A percentile compares a stretch with the other conserved stretches of the same genome.
These are phyloP conservation scores for Acanthopagrus latus DNA, from an alignment of 2,797 vertebrate genomes.

Conservation along the genomic window DNA sequence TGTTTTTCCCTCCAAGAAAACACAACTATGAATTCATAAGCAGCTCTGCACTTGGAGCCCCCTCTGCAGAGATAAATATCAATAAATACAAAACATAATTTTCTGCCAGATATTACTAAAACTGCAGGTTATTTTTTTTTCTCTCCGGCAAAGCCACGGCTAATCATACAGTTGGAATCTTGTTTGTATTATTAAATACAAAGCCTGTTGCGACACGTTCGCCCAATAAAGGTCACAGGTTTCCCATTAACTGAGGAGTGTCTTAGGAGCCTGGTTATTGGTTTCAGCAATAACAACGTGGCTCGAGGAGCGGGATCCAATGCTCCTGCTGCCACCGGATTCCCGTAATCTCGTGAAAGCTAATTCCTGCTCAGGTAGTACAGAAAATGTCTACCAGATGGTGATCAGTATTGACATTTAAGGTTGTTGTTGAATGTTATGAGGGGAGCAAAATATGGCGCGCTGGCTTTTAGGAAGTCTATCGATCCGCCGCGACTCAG, in stretches of 20 bases:
- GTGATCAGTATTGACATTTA: slow-evolving; percentile 77
- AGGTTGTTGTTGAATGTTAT: slow-evolving; percentile 65
- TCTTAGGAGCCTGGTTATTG: slow-evolving; percentile 26
- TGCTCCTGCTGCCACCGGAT: slow-evolving; percentile 27
- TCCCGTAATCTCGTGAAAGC: slow-evolving; percentile 49
- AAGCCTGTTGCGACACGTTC: slow-evolving; percentile 19
- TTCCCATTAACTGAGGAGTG: slow-evolving; percentile 33
- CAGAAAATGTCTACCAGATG: slow-evolving; percentile 70
- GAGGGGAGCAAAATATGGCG: slow-evolving; percentile 51
- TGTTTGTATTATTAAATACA: slow-evolving; percentile 50
- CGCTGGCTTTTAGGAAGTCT: slow-evolving; percentile 49
- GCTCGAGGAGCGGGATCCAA: slow-evolving; percentile 15
- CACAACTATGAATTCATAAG: slow-evolving; percentile 46
- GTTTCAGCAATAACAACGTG: slow-evolving; percentile 32
- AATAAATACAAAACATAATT: slow-evolving; percentile 35
- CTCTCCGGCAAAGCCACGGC: slow-evolving; percentile 2
- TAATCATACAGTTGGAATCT: slow-evolving; percentile 28
- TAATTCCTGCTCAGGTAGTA: slow-evolving; percentile 60
- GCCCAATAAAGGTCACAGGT: slow-evolving; percentile 50
- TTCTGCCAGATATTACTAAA: slow-evolving; percentile 33
- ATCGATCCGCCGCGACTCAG: slow-evolving; percentile 51
- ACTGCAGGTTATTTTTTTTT: slow-evolving; percentile 16
- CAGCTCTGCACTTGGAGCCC: slow-evolving; percentile 21
- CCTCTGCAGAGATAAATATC: slow-evolving; percentile 28
- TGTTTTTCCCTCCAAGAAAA: slow-evolving; percentile 33